These are phyloP conservation scores for Diabrotica undecimpunctata DNA, from an alignment of 1,140 invertebrate genomes.

Conservation along the genomic window DNA sequence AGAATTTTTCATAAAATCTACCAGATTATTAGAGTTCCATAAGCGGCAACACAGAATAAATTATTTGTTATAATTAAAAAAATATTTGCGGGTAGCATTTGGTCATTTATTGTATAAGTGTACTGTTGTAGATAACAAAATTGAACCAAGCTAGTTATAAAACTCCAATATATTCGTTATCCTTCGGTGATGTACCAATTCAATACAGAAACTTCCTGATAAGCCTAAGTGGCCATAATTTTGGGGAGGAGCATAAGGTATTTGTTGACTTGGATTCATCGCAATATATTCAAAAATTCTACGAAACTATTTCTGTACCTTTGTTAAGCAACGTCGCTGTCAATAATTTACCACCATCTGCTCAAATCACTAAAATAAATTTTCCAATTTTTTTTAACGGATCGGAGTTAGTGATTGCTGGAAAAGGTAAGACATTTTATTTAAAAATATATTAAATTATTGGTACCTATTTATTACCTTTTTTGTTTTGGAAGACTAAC, in stretches of 20 bases:
- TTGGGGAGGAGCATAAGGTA: slow-evolving; percentile 66
- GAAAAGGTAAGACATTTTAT: slow-evolving; percentile 34
- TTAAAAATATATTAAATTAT: too few relatives aligned
- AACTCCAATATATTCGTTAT: slow-evolving; percentile 59
- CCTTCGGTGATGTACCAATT: slow-evolving; percentile 62
- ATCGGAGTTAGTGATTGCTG: slow-evolving; percentile 57
- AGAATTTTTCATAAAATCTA: too few relatives aligned
- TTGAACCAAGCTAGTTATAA: slow-evolving; percentile 20
- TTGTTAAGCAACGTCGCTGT: slow-evolving; percentile 63
- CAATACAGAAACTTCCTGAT: slow-evolving; percentile 58
- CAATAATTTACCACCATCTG: slow-evolving; percentile 55
- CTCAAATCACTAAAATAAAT: slow-evolving; percentile 49
- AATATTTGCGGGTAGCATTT: too few relatives aligned
- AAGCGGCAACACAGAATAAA: too few relatives aligned
- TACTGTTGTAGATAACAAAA: background rate
- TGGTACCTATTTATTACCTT: too few relatives aligned
- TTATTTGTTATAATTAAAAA: too few relatives aligned
- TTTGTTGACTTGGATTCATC: slow-evolving; percentile 67
- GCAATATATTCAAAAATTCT: slow-evolving; percentile 66
- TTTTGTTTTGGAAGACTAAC: too few relatives aligned
- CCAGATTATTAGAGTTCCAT: too few relatives aligned
- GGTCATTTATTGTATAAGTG: too few relatives aligned
- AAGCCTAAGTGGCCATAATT: slow-evolving; percentile 59
- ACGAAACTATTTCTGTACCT: slow-evolving; percentile 64
- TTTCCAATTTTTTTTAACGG: slow-evolving; percentile 57